Base-by-base conservation (phyloP, 2,113 vertebrate species). In the Spilogale gracilis region DNA sequence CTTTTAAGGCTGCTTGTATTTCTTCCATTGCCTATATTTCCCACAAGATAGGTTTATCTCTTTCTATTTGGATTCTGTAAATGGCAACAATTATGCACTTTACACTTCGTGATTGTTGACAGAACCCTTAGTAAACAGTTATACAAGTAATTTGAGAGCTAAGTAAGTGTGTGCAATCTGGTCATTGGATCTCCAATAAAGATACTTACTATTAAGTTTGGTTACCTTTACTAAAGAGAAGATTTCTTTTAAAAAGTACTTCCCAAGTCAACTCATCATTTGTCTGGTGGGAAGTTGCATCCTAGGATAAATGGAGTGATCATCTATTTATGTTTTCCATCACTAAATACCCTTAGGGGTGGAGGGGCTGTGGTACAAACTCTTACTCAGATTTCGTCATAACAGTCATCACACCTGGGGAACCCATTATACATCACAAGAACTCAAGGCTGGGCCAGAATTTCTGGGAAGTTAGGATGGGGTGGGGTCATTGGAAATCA, bases 381-480 rank as follows among this genome's bases (percentile, higher is more conserved):
- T 92, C 67, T 90, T 94, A 95, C 69, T 97, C 95, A 96, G 89
- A 74, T 94, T 94, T 87, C 83, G n/a, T 96, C 87, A 80, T n/a
- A 73, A 45, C n/a, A 38, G 50, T 73, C 82, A 65, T 60, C 23
- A 27, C 11, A 84, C 78, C 43, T 89, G 87, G 2, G 71, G 74
- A 79, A 8, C 16, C 58, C 50, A 78, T 91, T 96, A 50, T 78
- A 48, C 65, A 85, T 79, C 63, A 73, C 0, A 8, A 83, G 63
- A 96, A 81, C 20, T 78, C 52, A 73, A 97, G 81, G 76, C 56
- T 94, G 88, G 91, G 80, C 48, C 83, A 9, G 76, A 89, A 78
- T 95, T 96, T 95, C 93, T 94, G 80, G 91, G 78, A 96, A 85
- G 54, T 61, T 85, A 94, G 27, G 30, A 65, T 52, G 61, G 81